These are phyloP conservation scores for Onychostoma macrolepis DNA, from an alignment of 2,113 vertebrate species.

Conservation along the genomic window DNA sequence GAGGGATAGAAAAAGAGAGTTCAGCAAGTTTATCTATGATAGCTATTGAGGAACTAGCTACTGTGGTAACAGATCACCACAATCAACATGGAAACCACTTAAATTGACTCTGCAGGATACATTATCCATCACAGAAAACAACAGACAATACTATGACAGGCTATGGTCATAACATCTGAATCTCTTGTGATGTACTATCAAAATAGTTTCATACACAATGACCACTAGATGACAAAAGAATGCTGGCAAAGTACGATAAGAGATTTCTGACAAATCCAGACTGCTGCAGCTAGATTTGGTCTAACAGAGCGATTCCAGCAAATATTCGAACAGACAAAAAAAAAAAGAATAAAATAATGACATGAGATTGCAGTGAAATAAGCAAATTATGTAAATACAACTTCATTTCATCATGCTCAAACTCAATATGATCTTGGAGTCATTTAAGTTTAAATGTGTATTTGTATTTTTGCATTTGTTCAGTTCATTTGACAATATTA, in stretches of 20 bases:
- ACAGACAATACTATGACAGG: not conserved
- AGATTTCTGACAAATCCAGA: not conserved
- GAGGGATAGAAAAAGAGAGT: not conserved
- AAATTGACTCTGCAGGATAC: not conserved
- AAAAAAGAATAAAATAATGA: not conserved
- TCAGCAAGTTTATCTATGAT: not conserved
- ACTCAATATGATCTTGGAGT: not conserved
- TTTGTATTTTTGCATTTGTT: not conserved
- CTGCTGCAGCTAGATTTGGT: not conserved
- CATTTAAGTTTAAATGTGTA: not conserved
- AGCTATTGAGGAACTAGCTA: not conserved
- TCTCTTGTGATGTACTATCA: not conserved
- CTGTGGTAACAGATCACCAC: constrained; percentile 8
- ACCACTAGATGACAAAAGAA: constrained; percentile 10
- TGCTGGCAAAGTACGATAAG: not conserved
- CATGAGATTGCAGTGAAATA: not conserved
- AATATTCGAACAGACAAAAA: not conserved
- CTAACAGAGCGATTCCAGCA: not conserved
- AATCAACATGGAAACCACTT: not conserved
- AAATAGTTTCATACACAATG: not conserved
- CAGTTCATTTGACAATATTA: not conserved
- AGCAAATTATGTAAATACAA: not conserved
- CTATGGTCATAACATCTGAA: not conserved
- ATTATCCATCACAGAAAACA: not conserved
- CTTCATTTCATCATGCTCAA: not conserved